Evolutionary conservation across 2,113 vertebrate genomes (phyloP), one percentile per base, ranked within the genome.

Genomic region (Apodemus speciosus): DNA sequence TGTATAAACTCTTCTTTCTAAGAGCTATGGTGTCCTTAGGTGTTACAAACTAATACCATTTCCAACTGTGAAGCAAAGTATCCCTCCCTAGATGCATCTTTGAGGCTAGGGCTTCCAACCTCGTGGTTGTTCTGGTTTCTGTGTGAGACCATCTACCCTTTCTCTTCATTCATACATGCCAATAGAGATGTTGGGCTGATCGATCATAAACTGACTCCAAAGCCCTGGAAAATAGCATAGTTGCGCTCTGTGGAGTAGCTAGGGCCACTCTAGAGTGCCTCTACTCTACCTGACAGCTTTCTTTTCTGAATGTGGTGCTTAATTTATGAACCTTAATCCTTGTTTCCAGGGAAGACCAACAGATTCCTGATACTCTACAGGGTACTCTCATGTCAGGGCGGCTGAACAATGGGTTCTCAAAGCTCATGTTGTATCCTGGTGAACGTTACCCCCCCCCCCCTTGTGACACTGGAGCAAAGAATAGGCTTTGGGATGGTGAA

Each of bases 291-390:
- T 0, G 88, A 88, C 40, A 60, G 71, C 75, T 81, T 20, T 56
- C 88, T 93, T 92, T 93, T 35, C 13, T 35, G 72, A 0, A 0
- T 32, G 87, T 66, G 64, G 89, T 62, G n/a, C 46, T 62, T 92
- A 91, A 91, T 95, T 97, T 81, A 84, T 38, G 58, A 80, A 25
- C 80, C 94, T 91, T 93, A 32, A 20, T 92, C 95, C 66, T 71
- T 96, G 53, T 38, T 92, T 93, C 86, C 51, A 93, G 94, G 94
- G 73, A 91, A 53, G 91, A 60, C 0, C 53, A 32, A 60, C 62
- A 0, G 62, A 69, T 14, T 58, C 85, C 51, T 13, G 66, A 93
- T 23, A 68, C 0, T 43, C 84, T 46, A 77, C 69, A 51, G 56
- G 88, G 88, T 75, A 73, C 30, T 85, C 53, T 43, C 49, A 46